phyloP scores from a whole-genome alignment of 37 sponge, comb jelly and placozoan species.

The Corticium candelabrum region DNA sequence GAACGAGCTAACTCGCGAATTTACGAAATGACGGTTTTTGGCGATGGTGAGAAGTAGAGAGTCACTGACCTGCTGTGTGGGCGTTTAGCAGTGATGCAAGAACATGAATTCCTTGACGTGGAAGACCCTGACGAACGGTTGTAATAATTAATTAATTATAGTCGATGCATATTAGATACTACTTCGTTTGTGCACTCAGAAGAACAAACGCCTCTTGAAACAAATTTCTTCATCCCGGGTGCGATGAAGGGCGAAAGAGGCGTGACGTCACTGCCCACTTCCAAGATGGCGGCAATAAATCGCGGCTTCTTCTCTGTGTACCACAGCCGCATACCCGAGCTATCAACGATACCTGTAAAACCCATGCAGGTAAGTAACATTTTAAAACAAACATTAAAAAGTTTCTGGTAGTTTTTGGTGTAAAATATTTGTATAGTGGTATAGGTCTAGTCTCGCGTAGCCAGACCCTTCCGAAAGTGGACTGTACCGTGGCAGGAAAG shows the following conservation, averaged over 20 bases:
- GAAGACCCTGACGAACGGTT: background rate
- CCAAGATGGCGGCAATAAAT: background rate
- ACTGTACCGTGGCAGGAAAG: too few relatives aligned
- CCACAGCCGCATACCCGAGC: background rate
- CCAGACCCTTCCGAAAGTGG: too few relatives aligned
- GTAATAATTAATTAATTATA: background rate
- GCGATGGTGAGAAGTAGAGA: too few relatives aligned
- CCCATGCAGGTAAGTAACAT: too few relatives aligned
- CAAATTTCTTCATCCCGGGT: background rate
- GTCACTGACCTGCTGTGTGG: background rate
- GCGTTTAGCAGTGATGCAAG: background rate
- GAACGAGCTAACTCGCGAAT: too few relatives aligned
- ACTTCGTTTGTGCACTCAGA: background rate
- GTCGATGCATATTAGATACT: background rate
- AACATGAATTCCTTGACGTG: background rate
- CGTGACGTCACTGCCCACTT: background rate
- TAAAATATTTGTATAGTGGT: too few relatives aligned
- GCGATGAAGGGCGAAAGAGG: background rate
- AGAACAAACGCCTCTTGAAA: background rate
- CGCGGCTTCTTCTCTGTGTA: background rate
- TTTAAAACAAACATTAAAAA: too few relatives aligned
- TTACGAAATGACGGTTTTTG: too few relatives aligned
- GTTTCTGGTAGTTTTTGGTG: too few relatives aligned
- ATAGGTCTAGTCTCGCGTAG: too few relatives aligned
- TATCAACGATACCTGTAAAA: background rate